Conservation (phyloP, 2,888 invertebrate species). For the Pandemis heparana region DNA sequence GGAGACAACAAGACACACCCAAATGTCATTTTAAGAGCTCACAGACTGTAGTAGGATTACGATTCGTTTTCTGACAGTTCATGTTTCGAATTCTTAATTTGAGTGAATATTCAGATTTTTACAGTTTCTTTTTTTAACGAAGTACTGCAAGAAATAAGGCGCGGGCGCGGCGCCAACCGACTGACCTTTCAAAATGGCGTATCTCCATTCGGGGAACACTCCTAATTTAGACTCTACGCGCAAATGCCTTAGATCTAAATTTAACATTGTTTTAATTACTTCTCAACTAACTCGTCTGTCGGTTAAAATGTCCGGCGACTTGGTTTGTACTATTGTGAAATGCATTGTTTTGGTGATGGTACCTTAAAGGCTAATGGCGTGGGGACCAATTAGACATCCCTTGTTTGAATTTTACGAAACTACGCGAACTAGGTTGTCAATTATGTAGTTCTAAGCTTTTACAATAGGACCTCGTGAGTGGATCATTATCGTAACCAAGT, state of each 20-base stretch:
- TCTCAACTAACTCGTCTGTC: constrained; percentile 67
- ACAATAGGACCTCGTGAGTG: background rate
- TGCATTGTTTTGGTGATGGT: constrained; percentile 27
- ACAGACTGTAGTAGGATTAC: too few relatives aligned
- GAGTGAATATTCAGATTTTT: too few relatives aligned
- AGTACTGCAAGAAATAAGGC: background rate
- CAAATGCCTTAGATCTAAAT: constrained; percentile 51
- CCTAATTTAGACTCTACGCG: constrained; percentile 6
- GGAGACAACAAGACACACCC: too few relatives aligned
- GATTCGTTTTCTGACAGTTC: too few relatives aligned
- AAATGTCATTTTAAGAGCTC: too few relatives aligned
- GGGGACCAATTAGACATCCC: constrained; percentile 23
- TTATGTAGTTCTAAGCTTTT: background rate
- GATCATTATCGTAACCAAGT: background rate
- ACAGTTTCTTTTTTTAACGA: too few relatives aligned
- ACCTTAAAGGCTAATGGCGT: constrained; percentile 24
- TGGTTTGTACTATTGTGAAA: constrained; percentile 42
- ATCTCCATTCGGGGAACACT: background rate
- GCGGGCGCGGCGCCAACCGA: background rate
- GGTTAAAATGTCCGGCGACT: constrained; percentile 63
- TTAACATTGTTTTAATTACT: constrained; percentile 41
- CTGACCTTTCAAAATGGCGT: constrained; percentile 32
- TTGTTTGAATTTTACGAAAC: constrained; percentile 1
- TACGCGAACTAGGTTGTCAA: constrained; percentile 6
- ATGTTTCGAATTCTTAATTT: background rate